These are phyloP conservation scores for Scophthalmus maximus DNA, from an alignment of 2,113 vertebrate genomes.

Conservation along the genomic window DNA sequence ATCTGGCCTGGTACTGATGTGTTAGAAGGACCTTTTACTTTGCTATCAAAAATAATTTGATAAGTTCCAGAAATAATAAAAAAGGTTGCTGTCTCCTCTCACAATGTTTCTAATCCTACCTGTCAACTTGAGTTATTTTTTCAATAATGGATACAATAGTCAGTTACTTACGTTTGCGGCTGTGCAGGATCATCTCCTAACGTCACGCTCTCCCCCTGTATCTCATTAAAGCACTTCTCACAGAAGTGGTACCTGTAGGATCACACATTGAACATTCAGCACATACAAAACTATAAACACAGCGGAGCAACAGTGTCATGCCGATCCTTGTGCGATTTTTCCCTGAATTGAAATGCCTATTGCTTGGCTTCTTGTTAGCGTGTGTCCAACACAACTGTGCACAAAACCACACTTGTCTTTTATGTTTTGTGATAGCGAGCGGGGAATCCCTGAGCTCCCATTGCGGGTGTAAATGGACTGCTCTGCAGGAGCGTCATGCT, in stretches of 20 bases:
- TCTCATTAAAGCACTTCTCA: slow-evolving; percentile 99
- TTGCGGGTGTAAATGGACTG: slow-evolving; percentile 57
- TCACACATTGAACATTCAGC: slow-evolving; percentile 63
- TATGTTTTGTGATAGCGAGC: slow-evolving; percentile 27
- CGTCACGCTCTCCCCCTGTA: slow-evolving; percentile 98
- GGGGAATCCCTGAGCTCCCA: slow-evolving; percentile 45
- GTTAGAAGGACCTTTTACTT: too few species aligned
- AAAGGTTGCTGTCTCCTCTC: background rate
- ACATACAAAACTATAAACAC: background rate
- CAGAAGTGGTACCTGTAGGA: slow-evolving; percentile 98
- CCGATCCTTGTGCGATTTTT: background rate
- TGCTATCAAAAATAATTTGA: too few species aligned
- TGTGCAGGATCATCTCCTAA: slow-evolving; percentile 98
- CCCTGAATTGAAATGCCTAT: background rate
- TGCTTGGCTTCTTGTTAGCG: background rate
- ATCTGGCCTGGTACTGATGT: too few species aligned
- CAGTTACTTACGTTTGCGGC: slow-evolving; percentile 94
- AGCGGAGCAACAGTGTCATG: background rate
- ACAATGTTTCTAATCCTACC: too few species aligned
- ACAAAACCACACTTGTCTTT: slow-evolving; percentile 11
- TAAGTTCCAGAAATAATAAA: background rate
- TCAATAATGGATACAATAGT: background rate
- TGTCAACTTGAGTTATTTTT: background rate
- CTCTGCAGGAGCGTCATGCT: slow-evolving; percentile 27
- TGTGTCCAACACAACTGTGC: background rate